Evolutionary conservation across 2,797 vertebrate genomes (phyloP).

Genomic region (Morelia viridis): DNA sequence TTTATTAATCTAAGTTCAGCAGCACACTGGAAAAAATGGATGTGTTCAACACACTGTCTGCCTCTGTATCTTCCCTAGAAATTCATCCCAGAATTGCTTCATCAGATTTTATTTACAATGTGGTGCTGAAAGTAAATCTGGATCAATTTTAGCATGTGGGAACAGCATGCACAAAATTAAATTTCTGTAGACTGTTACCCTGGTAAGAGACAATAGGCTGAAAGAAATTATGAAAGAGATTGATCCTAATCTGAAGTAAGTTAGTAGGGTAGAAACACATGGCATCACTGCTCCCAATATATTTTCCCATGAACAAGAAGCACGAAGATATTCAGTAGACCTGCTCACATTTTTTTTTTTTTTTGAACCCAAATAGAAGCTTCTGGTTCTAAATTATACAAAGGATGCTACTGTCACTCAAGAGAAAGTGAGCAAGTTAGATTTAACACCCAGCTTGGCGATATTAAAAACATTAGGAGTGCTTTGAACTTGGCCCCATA

Average conservation of each 20-base stretch:
- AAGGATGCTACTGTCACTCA: not conserved
- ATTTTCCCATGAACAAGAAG: not conserved
- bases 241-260: not conserved
- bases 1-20: constrained; percentile 63
- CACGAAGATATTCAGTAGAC: not conserved
- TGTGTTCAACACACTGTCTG: constrained; percentile 23
- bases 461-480: not conserved
- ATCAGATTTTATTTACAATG: constrained; percentile 10
- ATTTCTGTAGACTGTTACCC: not conserved
- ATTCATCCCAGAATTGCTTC: not conserved
- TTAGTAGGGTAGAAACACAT: not conserved
- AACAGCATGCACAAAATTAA: not conserved
- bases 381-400: not conserved
- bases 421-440: not conserved
- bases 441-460: not conserved
- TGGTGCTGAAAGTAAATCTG: not conserved
- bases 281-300: not conserved
- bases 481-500: not conserved
- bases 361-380: not conserved
- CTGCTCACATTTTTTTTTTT: not conserved
- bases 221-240: not conserved
- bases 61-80: constrained; percentile 41
- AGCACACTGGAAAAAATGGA: constrained; percentile 15
- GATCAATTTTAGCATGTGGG: not conserved
- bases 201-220: not conserved